These are phyloP conservation scores for Spongia lamella DNA, from an alignment of 37 sponge, comb jelly and placozoan species.

Conservation along the genomic window DNA sequence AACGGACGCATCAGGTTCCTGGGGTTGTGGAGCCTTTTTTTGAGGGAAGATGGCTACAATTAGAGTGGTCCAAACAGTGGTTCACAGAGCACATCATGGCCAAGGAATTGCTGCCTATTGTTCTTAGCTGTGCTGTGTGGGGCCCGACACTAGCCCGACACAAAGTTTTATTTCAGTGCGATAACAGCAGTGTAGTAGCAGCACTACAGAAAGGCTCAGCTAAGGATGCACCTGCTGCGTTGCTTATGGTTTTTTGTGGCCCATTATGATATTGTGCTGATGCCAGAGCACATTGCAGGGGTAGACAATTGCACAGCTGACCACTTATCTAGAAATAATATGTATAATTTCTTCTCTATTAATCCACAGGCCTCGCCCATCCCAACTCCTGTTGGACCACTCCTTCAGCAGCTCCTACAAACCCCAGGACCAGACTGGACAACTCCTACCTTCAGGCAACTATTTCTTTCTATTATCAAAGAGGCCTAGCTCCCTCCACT, in stretches of 20 bases:
- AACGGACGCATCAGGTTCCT: too few relatives aligned
- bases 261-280: too few relatives aligned
- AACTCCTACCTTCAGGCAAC: slow-evolving; percentile 8
- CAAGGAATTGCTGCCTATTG: too few relatives aligned
- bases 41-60: too few relatives aligned
- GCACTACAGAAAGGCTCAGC: not conserved
- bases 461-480: not conserved
- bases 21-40: too few relatives aligned
- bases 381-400: not conserved
- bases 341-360: not conserved
- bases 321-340: slow-evolving; percentile 8
- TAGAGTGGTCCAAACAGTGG: too few relatives aligned
- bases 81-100: slow-evolving; percentile 10
- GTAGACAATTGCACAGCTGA: slow-evolving; percentile 4
- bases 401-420: not conserved
- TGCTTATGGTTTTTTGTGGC: not conserved
- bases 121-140: slow-evolving; percentile 17
- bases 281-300: slow-evolving; percentile 18
- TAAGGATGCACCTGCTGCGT: slow-evolving; percentile 8
- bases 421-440: slow-evolving; percentile 30
- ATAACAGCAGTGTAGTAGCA: not conserved
- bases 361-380: slow-evolving; percentile 8
- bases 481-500: slow-evolving; percentile 40
- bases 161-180: not conserved
- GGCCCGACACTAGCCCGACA: not conserved